Percentiles rank a stretch among this genome's conserved stretches.
Conservation (phyloP, 1,140 invertebrate genomes). For the Drosophila paulistorum region DNA sequence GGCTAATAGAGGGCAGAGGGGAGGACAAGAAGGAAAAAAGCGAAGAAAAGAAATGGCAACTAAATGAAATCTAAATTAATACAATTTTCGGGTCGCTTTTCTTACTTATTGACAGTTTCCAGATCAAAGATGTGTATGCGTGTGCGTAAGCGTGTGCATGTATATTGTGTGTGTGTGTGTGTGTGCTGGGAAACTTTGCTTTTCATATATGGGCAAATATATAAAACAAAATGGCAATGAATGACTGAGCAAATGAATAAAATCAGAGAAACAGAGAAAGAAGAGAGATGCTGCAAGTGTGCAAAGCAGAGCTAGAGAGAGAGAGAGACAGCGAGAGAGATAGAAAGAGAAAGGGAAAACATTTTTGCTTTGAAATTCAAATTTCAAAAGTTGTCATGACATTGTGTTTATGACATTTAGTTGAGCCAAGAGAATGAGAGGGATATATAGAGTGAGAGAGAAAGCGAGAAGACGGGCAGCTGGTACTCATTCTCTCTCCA, state of each 20-base stretch:
- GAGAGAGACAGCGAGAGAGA: neutral
- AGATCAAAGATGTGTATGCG: constrained; percentile 70
- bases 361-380: constrained; percentile 81
- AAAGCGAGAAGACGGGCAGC: constrained; percentile 4
- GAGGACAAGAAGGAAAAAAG: constrained; percentile 3
- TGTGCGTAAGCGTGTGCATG: constrained; percentile 8
- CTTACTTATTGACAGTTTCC: constrained; percentile 60
- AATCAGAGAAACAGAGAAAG: constrained; percentile 21
- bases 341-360: constrained; percentile 12
- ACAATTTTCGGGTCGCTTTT: constrained; percentile 65
- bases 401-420: constrained; percentile 79
- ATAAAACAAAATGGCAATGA: constrained; percentile 75
- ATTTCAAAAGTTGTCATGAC: constrained; percentile 82
- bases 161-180: neutral
- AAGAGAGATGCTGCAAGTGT: constrained; percentile 2
- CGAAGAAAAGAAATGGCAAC: constrained; percentile 26
- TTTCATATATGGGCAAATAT: constrained; percentile 57
- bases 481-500: constrained; percentile 11
- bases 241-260: constrained; percentile 81
- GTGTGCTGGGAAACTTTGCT: constrained; percentile 20
- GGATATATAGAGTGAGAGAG: neutral
- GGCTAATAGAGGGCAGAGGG: neutral
- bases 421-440: constrained; percentile 22
- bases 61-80: constrained; percentile 78
- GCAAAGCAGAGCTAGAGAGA: neutral